Evolutionary conservation across 2,888 invertebrate genomes (phyloP), one percentile per base, ranked within the genome.

Genomic region (Sycophila texana): DNA sequence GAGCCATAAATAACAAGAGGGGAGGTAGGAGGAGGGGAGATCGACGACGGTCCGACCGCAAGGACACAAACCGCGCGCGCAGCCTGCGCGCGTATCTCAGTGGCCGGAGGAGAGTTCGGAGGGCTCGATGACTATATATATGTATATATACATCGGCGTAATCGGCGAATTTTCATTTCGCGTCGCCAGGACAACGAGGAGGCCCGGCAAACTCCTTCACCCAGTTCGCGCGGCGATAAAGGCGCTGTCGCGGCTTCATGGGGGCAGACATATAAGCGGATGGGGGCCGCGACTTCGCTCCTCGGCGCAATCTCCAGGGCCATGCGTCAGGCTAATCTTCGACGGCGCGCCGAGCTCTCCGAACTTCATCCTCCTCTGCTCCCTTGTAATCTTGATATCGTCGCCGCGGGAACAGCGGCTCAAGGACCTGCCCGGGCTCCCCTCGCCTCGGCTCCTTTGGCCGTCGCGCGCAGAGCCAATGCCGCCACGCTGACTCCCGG

Each of bases 261-360:
- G 75, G 83, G 82, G 83, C 82, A 83, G 82, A 84, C 82, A 82
- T 84, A 84, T 83, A 82, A 81, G 80, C 77, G 74, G 81, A 80
- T 82, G 82, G 79, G 83, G 83, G 22, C 51, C 65, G 55, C 72
- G 47, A 47, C 39, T 81, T 85, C 85, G 86, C 86, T 85, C 84
- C 22, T 18, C 30, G 13, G 12, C 68, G 82, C 83, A 86, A 86
- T 87, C 87, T 87, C 84, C 74, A 83, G 74, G 63, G 84, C 85
- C 86, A 86, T 87, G 86, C 85, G 85, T 87, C 86, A 87, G 82
- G 85, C 86, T 87, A 86, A 87, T 87, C 86, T 86, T 85, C 81
- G 79, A 18, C 49, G 20, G 16, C 49, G 20, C 20, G 78, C 82
- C 77, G 77, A 83, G 82, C 81, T 82, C 84, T 85, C 83, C 82